Evolutionary conservation across 2,113 vertebrate genomes (phyloP), one percentile per base, ranked within the genome.

Genomic region (Ciconia boyciana): DNA sequence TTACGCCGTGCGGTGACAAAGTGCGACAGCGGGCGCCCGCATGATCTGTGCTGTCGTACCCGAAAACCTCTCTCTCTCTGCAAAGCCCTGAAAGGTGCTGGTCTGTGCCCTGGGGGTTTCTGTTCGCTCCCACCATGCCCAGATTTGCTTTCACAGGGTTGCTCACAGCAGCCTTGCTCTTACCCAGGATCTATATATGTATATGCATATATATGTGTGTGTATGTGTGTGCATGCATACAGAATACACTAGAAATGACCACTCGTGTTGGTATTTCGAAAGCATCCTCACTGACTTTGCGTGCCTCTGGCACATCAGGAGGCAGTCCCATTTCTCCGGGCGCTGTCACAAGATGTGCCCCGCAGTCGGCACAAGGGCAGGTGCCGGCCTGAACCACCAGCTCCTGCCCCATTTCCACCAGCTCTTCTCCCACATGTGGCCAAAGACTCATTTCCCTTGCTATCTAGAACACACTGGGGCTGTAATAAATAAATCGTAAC

Each of bases 1-100:
- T 28, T n/a, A 21, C 5, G 5, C 24, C 18, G 0, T 9, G 39
- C 3, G 2, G 39, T 2, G 62, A 15, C 3, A 0, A 81, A 81
- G 7, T 1, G 3, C 4, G 3, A 32, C 61, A 19, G 41, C 6
- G 7, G 19, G 51, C 12, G 9, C 4, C 36, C 3, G 1, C 24
- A 1, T 2, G 5, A 29, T 14, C 66, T 70, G 14, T n/a, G 44
- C 66, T 21, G 43, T 28, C 2, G 2, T 57, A 60, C 16, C 34
- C 19, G 1, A 49, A 69, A 39, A 5, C 3, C 3, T 13, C 34
- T 31, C 21, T 25, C 26, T 17, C 18, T 17, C 29, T 41, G 7
- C 7, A 3, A 29, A 58, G 61, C 51, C 43, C 29, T 57, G n/a
- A 16, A 41, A 29, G 51, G 29, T 14, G 43, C 18, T 29, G 51